Evolutionary conservation across 2,888 invertebrate genomes (phyloP), one percentile per base, ranked within the genome.

Genomic region (Drosophila algonquin): DNA sequence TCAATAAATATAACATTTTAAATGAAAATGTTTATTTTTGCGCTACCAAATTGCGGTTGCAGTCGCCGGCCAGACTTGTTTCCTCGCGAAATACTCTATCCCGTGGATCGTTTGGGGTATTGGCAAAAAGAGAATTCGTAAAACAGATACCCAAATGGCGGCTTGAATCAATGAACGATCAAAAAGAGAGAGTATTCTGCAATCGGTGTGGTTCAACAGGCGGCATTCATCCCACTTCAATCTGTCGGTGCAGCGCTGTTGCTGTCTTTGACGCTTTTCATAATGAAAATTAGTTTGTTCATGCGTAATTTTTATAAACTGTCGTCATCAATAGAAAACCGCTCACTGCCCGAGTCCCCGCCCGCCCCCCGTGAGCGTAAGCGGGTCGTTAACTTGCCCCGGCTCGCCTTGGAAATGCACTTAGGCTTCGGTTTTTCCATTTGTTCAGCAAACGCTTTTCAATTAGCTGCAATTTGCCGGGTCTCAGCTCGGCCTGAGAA

Each of bases 401-500:
- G 59, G 88, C 75, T 88, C 68, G 86, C 88, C 88, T 88, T 88
- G 90, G 70, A 77, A 77, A 77, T 78, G 89, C 90, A 90, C 83
- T 90, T 89, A 87, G 81, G 81, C 85, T 79, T 83, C 78, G 75
- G 70, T 76, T 75, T 75, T 65, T 53, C 44, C 75, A 73, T 84
- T 81, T 64, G 67, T 64, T 87, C 73, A 78, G 56, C 73, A 80
- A 73, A 81, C 71, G 69, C 72, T 81, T 76, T 77, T 84, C 81
- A 85, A 89, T 87, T 89, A 76, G 76, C 80, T 84, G 87, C 87
- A 85, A 87, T 71, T 83, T 86, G 47, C 72, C 64, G 55, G 48
- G 16, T 48, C 40, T 51, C 52, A 47, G 56, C 80, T 71, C 82
- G 76, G 80, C 56, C 58, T 32, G 53, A 59, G 32, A 57, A 58